These are phyloP conservation scores for Sphyrna mokarran DNA, from an alignment of 2,113 vertebrate species.

Conservation along the genomic window DNA sequence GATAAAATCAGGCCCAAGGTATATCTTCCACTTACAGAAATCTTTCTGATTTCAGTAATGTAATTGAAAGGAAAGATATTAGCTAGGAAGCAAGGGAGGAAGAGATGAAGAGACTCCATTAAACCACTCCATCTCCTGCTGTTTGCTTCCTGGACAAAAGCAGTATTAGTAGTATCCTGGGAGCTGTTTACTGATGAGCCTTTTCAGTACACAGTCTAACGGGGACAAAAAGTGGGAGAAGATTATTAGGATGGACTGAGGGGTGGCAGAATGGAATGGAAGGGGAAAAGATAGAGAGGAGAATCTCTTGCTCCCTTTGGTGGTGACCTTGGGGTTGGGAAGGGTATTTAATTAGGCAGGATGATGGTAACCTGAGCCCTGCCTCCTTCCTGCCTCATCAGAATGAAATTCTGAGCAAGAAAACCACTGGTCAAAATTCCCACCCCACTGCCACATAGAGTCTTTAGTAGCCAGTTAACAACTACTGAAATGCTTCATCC, in stretches of 20 bases:
- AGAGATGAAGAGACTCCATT: background rate
- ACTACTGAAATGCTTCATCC: no score
- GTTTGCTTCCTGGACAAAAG: background rate
- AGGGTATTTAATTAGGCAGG: no score
- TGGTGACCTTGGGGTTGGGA: no score
- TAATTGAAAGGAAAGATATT: background rate
- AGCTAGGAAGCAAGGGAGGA: background rate
- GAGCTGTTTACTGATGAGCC: background rate
- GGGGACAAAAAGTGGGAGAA: background rate
- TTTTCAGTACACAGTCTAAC: background rate
- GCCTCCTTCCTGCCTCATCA: no score
- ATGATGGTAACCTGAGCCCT: no score
- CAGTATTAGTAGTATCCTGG: background rate
- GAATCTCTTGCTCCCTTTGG: no score
- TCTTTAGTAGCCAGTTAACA: no score
- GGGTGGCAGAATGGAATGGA: background rate
- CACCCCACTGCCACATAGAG: no score
- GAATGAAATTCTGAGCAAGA: no score
- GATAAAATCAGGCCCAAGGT: no score
- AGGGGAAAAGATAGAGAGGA: background rate
- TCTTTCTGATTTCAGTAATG: background rate
- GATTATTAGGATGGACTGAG: background rate
- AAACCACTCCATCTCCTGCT: background rate
- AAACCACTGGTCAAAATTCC: no score
- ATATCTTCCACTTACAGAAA: background rate